phyloP scores from a whole-genome alignment of 1,140 invertebrate species.

The Portunus trituberculatus region DNA sequence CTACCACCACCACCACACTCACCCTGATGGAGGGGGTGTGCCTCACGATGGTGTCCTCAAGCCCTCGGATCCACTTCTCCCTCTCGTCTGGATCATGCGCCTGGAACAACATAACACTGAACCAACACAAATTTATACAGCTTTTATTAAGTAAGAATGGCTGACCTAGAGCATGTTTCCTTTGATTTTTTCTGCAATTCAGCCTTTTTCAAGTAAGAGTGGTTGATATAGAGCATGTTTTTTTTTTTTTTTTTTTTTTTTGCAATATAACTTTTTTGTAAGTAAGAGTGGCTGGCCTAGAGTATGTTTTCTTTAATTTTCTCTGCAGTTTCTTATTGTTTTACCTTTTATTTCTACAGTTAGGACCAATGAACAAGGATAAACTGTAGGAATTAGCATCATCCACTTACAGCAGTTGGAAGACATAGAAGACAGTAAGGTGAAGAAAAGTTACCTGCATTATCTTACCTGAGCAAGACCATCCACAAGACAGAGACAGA shows the following conservation, averaged over 20 bases:
- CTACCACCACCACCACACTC: neutral
- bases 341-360: too few species aligned
- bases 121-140: neutral
- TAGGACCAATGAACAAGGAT: too few species aligned
- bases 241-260: conserved; percentile 23
- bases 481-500: too few species aligned
- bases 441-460: too few species aligned
- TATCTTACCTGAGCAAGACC: too few species aligned
- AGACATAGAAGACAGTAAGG: neutral
- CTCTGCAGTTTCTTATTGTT: too few species aligned
- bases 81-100: conserved; percentile 95
- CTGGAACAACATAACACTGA: conserved; percentile 78
- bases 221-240: neutral
- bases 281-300: too few species aligned
- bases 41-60: conserved; percentile 94
- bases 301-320: too few species aligned
- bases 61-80: conserved; percentile 95
- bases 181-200: too few species aligned
- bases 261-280: too few species aligned
- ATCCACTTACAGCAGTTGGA: neutral
- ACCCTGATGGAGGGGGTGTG: conserved; percentile 75
- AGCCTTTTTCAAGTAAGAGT: neutral
- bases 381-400: too few species aligned
- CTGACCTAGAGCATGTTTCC: too few species aligned
- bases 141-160: conserved; percentile 26